Conservation (phyloP, 2,888 invertebrate species). For the Sipha maydis region DNA sequence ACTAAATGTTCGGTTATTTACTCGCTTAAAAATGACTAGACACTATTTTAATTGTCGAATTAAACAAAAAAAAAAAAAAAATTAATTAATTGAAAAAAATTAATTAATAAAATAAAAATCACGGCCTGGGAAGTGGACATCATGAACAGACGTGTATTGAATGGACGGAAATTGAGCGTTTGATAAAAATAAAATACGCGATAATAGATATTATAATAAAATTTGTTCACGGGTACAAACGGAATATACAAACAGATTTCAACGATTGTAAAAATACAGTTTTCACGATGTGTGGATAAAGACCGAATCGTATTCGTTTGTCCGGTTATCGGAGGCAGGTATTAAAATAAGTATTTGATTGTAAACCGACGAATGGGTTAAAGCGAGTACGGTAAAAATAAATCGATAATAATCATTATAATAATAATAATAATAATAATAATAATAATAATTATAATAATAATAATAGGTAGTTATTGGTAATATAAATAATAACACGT, state of each 20-base stretch:
- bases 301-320: no score
- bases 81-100: background rate
- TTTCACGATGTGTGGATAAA: no score
- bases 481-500: conserved; percentile 41
- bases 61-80: background rate
- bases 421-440: conserved; percentile 29
- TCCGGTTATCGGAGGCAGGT: background rate
- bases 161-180: conserved; percentile 58
- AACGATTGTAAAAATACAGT: no score
- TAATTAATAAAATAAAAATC: background rate
- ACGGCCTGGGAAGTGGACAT: conserved; percentile 15
- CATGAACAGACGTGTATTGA: conserved; percentile 4
- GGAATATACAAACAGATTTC: no score
- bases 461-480: conserved; percentile 16
- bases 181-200: conserved; percentile 16
- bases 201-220: no score
- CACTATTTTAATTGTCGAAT: conserved; percentile 9
- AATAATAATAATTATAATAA: conserved; percentile 30
- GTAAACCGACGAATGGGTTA: background rate
- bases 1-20: conserved; percentile 15
- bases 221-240: no score
- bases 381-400: conserved; percentile 26
- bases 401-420: conserved; percentile 2
- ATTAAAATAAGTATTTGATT: background rate
- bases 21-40: conserved; percentile 54